Evolutionary conservation across 1,140 invertebrate genomes (phyloP), one percentile per base, ranked within the genome.

Genomic region (Leptinotarsa defecta): DNA sequence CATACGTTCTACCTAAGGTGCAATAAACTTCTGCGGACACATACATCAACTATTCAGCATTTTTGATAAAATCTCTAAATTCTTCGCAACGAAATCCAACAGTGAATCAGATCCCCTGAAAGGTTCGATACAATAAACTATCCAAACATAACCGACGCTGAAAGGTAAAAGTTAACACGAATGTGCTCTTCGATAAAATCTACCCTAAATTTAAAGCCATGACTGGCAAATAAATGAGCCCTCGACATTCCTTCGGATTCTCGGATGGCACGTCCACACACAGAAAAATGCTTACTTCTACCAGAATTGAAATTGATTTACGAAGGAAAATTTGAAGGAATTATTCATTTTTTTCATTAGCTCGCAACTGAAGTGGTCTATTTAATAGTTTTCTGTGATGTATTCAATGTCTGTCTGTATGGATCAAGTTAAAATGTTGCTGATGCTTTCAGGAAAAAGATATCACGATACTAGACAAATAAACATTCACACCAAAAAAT

Each of bases 121-220:
- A 6, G 52, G 15, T 19, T 57, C 52, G 13, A 57, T 19, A 57
- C 52, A 57, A 57, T 57, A 57, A 57, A 57, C 52, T 57, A 57
- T 57, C 52, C 52, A 57, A 57, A 57, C 52, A 57, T 57, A 57
- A 57, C 15, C 52, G n/a, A 57, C 52, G 52, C 52, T 57, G 52
- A 57, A 57, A 57, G 52, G 52, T 57, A 57, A 57, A 68, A 71
- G 49, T 52, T 57, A 71, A 71, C 70, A 71, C 70, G 57, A 34
- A 71, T 20, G 57, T 62, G 70, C 17, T 71, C 20, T 27, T 13
- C 70, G 70, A 71, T 71, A 71, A 52, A 71, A 71, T 71, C 70
- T 71, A 71, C 70, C 70, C 70, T 27, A 71, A 71, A 71, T 71
- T 71, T 71, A 71, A 71, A 24, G 52, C 22, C 70, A 62, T 71